Conservation (phyloP, 2,797 vertebrate genomes). For the Ibycter americanus region DNA sequence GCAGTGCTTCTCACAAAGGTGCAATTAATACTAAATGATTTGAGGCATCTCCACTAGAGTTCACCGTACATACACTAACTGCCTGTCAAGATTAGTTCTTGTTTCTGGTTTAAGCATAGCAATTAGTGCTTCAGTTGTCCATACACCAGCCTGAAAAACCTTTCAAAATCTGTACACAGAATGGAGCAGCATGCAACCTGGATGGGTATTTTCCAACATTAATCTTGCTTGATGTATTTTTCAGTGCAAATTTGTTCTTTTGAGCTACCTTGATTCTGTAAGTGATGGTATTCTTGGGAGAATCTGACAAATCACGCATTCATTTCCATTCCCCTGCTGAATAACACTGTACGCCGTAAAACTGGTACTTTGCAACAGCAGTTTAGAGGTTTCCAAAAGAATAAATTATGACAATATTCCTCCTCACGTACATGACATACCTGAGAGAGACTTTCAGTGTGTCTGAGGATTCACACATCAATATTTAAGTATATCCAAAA, state of each 20-base stretch:
- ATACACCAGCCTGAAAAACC: neutral
- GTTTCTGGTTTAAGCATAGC: neutral
- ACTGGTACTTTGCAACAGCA: neutral
- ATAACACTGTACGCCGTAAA: neutral
- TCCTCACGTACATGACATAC: neutral
- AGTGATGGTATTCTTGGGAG: neutral
- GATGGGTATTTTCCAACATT: neutral
- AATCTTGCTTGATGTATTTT: neutral
- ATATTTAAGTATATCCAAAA: neutral
- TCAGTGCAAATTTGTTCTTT: neutral
- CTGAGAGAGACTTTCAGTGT: neutral
- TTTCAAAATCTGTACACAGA: neutral
- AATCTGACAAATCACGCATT: neutral
- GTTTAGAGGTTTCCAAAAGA: neutral
- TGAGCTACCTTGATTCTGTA: neutral
- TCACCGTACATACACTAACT: neutral
- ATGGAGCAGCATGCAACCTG: neutral
- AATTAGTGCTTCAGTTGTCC: neutral
- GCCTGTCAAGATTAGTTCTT: neutral
- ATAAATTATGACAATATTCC: neutral
- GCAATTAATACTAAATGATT: neutral
- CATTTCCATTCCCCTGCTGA: neutral
- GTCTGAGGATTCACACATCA: neutral
- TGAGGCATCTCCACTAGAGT: neutral
- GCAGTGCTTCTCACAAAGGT: neutral